phyloP scores from a whole-genome alignment of 2,888 invertebrate species.

The Thera obeliscata region DNA sequence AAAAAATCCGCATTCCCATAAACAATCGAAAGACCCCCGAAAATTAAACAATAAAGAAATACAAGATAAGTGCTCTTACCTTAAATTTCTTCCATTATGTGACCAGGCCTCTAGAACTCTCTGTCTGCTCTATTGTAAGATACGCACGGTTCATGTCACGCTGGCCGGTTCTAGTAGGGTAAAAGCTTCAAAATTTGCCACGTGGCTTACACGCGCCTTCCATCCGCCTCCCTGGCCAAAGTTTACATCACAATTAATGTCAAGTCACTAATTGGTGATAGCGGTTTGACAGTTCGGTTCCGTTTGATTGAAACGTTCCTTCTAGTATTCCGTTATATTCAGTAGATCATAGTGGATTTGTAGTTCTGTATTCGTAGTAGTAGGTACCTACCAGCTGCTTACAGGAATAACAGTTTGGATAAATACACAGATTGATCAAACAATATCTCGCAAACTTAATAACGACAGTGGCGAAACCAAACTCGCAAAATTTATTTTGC shows the following conservation, averaged over 20 bases:
- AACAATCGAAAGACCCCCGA: constrained; percentile 60
- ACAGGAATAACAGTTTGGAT: too few species aligned
- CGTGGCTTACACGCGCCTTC: constrained; percentile 67
- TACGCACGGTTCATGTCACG: constrained; percentile 19
- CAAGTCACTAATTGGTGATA: constrained; percentile 70
- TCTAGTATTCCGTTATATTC: constrained; percentile 6
- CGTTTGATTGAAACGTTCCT: constrained; percentile 28
- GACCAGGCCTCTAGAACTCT: constrained; percentile 10
- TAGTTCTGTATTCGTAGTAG: neutral
- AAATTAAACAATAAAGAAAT: constrained; percentile 68
- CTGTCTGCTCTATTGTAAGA: constrained; percentile 22
- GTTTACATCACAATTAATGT: constrained; percentile 74
- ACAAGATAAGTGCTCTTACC: constrained; percentile 59
- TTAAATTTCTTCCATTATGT: constrained; percentile 42
- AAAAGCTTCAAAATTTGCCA: constrained; percentile 59
- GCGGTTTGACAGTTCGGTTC: constrained; percentile 56
- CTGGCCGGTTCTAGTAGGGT: constrained; percentile 45
- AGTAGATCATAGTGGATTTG: neutral
- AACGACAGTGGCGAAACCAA: too few species aligned
- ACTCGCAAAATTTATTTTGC: too few species aligned
- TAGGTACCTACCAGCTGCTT: too few species aligned
- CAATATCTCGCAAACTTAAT: too few species aligned
- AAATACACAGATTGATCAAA: too few species aligned
- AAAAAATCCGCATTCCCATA: constrained; percentile 53
- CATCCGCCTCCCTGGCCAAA: constrained; percentile 50